phyloP scores from a whole-genome alignment of 2,797 vertebrate species.

The Myiotriccus ornatus region DNA sequence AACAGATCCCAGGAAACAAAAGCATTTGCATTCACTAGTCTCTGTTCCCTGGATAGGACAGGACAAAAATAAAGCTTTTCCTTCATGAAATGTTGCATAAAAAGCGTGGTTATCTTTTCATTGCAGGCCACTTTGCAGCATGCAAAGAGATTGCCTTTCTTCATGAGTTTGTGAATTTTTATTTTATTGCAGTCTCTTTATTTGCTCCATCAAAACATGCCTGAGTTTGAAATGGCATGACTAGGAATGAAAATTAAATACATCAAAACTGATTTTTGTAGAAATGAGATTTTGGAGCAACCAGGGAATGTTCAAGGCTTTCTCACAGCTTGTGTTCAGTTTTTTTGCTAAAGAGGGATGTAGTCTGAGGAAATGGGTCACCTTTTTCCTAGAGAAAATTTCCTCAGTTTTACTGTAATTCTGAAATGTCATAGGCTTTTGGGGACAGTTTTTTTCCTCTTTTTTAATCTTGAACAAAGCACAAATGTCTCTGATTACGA shows the following conservation, averaged over 20 bases:
- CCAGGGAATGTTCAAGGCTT: slow-evolving; percentile 54
- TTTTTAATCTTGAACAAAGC: slow-evolving; percentile 2
- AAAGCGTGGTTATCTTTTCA: slow-evolving; percentile 22
- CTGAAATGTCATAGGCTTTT: slow-evolving; percentile 33
- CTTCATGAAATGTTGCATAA: not conserved
- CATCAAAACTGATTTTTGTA: slow-evolving; percentile 57
- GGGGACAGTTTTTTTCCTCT: not conserved
- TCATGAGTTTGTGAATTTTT: slow-evolving; percentile 43
- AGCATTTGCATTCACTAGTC: not conserved
- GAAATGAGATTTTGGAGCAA: slow-evolving; percentile 50
- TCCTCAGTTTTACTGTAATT: slow-evolving; percentile 45
- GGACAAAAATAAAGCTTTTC: slow-evolving; percentile 30
- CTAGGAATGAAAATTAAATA: slow-evolving; percentile 68
- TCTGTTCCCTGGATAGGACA: not conserved
- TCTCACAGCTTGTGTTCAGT: slow-evolving; percentile 1
- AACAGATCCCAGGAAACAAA: slow-evolving; percentile 23
- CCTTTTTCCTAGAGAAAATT: slow-evolving; percentile 61
- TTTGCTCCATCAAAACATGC: slow-evolving; percentile 62
- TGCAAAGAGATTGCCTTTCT: slow-evolving; percentile 36
- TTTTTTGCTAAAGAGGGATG: slow-evolving; percentile 35
- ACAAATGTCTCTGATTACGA: slow-evolving; percentile 2
- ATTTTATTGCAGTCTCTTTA: slow-evolving; percentile 55
- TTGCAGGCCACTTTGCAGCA: slow-evolving; percentile 18
- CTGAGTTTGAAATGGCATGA: slow-evolving; percentile 61
- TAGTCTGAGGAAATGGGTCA: slow-evolving; percentile 63